Conservation (phyloP, 2,113 vertebrate genomes). For the Lipophrys pholis region DNA sequence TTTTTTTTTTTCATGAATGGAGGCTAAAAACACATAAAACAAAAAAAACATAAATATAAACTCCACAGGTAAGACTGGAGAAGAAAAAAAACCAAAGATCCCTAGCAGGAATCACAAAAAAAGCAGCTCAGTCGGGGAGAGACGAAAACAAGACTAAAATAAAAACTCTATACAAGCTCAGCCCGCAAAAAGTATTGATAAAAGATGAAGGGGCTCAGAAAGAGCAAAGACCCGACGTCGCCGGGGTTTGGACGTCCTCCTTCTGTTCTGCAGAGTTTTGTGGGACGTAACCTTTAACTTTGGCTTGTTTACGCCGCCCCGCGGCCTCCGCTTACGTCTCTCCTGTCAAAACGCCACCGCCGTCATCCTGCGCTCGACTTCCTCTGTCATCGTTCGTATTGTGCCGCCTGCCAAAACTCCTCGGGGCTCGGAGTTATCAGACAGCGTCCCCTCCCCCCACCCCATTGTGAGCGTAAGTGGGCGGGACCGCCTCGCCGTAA, state of each 20-base stretch:
- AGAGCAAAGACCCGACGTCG: not conserved
- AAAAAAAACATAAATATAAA: conserved; percentile 40
- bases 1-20: conserved; percentile 13
- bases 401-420: conserved; percentile 25
- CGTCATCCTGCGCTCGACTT: conserved; percentile 8
- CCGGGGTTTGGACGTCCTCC: conserved; percentile 1
- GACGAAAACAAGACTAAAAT: conserved; percentile 3
- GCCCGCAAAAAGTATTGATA: too few relatives aligned
- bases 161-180: not conserved
- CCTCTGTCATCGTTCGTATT: conserved; percentile 12
- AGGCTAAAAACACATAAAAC: conserved; percentile 15
- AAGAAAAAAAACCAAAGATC: conserved; percentile 15
- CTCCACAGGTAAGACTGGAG: conserved; percentile 32
- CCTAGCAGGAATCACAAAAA: conserved; percentile 23
- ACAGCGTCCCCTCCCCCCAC: conserved; percentile 9
- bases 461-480: conserved; percentile 40
- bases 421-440: conserved; percentile 22
- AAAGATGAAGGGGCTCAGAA: too few relatives aligned
- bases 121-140: conserved; percentile 1
- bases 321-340: not conserved
- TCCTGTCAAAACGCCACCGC: not conserved
- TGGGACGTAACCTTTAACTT: conserved; percentile 10
- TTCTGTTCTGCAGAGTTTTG: too few relatives aligned
- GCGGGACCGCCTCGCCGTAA: conserved; percentile 27
- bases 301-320: conserved; percentile 2